Evolutionary conservation across 1,140 invertebrate species (phyloP).

Genomic region (Myzus persicae): DNA sequence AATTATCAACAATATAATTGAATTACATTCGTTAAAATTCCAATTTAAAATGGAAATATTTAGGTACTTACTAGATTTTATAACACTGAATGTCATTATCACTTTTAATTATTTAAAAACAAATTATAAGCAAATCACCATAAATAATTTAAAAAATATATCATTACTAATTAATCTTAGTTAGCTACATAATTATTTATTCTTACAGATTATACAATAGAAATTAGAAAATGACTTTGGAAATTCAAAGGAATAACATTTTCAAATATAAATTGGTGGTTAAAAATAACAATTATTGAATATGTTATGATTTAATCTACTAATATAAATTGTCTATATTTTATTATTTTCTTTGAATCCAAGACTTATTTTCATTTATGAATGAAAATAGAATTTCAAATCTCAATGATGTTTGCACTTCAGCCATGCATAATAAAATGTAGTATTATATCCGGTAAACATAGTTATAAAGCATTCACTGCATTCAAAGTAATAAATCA

Average conservation of each 20-base stretch:
- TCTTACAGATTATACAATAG: too few relatives aligned
- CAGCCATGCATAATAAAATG: neutral
- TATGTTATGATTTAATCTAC: neutral
- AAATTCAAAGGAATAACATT: too few relatives aligned
- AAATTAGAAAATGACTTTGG: too few relatives aligned
- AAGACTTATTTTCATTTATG: neutral
- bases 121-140: too few relatives aligned
- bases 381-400: neutral
- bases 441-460: neutral
- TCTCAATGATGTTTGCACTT: neutral
- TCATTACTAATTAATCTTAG: too few relatives aligned
- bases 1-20: too few relatives aligned
- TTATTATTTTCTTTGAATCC: neutral
- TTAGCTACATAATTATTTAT: too few relatives aligned
- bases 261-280: neutral
- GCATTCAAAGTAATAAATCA: neutral
- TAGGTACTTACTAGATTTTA: too few relatives aligned
- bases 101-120: too few relatives aligned
- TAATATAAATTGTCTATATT: neutral
- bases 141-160: too few relatives aligned
- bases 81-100: neutral
- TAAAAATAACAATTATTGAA: neutral
- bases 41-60: too few relatives aligned
- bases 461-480: neutral
- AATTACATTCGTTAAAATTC: too few relatives aligned